These are phyloP conservation scores for Ashinkailepas kermadecensis DNA, from an alignment of 2,888 invertebrate genomes.

Conservation along the genomic window DNA sequence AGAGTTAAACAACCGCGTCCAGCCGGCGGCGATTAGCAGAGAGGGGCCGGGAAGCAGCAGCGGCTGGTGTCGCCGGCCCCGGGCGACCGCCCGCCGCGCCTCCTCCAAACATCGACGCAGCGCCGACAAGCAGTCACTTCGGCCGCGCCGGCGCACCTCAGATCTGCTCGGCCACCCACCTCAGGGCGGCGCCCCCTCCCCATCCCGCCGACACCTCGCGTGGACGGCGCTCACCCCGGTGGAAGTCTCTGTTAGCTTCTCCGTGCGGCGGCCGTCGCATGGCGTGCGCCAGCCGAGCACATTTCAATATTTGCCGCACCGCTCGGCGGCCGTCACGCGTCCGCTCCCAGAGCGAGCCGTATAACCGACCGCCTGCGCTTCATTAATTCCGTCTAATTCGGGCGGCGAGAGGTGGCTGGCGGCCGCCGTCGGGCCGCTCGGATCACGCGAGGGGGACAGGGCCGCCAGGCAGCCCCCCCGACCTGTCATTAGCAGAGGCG, in stretches of 20 bases:
- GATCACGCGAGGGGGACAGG: neutral
- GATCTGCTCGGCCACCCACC: too few relatives aligned
- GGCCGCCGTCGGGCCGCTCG: neutral
- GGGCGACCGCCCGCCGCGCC: neutral
- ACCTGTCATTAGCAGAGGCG: conserved; percentile 3
- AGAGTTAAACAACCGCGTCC: conserved; percentile 8
- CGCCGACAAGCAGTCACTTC: neutral
- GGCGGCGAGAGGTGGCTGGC: neutral
- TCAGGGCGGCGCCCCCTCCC: too few relatives aligned
- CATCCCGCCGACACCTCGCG: neutral
- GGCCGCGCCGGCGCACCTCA: too few relatives aligned
- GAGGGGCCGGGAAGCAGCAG: neutral
- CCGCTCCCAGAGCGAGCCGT: neutral
- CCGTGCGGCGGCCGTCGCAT: neutral
- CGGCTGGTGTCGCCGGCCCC: neutral
- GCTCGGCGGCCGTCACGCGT: neutral
- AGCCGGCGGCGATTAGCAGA: neutral
- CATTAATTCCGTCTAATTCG: conserved; percentile 10
- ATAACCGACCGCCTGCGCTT: neutral
- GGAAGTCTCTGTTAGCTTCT: neutral
- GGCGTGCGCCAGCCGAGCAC: neutral
- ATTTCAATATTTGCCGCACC: conserved; percentile 7
- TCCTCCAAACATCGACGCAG: neutral
- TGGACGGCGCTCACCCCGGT: neutral
- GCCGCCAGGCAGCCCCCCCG: neutral